Evolutionary conservation across 1,140 invertebrate species (phyloP), one percentile per base, ranked within the genome.

Genomic region (Zeugodacus cucurbitae): DNA sequence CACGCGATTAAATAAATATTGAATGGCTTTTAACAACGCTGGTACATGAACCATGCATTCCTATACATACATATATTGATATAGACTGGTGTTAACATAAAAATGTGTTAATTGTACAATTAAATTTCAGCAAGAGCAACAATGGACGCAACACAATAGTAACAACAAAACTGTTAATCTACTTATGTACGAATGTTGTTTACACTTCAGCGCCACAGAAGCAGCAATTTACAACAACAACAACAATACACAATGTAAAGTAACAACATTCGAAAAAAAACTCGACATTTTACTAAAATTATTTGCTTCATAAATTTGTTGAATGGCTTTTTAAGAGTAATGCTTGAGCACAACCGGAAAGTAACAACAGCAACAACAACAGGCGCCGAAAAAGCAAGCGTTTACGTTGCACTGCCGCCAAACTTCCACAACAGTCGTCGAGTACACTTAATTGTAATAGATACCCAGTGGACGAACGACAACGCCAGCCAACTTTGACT

Each of bases 301-400:
- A 82, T 82, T 82, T 82, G 26, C 74, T 48, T 48, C 74, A 82
- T 82, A 82, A 82, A 82, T 82, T 82, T 48, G 41, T 82, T 82
- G n/a, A 37, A 87, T 87, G 29, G 20, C 85, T 87, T 87, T 57
- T 87, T 59, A 37, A 87, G 85, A 44, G 37, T 41, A 37, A 74
- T 74, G 37, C 74, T 82, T 22, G 14, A 4, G n/a, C 22, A 41
- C 70, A 74, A 29, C 64, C 5, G n/a, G 26, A 11, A 82, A 44
- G 74, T 26, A 82, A n/a, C 8, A 26, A 14, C 44, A 70, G 17
- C 0, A 11, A 82, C 74, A 82, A 17, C 41, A 48, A 82, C 32
- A 74, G 14, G n/a, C 5, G 26, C 58, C n/a, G 17, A 82, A 41
- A 29, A 48, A 82, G n/a, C 44, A 82, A 54, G 44, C 20, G 20